Percentiles rank a stretch among this genome's conserved stretches.
phyloP scores from a whole-genome alignment of 2,888 invertebrate species.

The Bombyx huttoni region DNA sequence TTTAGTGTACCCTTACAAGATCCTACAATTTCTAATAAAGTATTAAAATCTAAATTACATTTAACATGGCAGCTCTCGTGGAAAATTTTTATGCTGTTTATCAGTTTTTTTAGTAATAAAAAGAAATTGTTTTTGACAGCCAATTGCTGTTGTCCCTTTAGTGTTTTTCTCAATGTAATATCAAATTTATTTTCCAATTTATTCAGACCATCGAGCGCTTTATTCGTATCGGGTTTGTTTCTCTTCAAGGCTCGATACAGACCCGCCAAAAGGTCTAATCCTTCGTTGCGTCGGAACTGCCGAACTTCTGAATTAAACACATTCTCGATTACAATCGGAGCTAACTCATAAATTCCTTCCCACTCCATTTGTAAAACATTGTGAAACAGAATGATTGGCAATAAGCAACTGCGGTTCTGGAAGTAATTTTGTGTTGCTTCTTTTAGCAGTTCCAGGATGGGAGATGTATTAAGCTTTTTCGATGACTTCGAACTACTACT shows the following conservation, averaged over 20 bases:
- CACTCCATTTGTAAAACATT: conserved; percentile 76
- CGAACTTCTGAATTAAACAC: conserved; percentile 74
- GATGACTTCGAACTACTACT: conserved; percentile 27
- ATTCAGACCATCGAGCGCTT: conserved; percentile 33
- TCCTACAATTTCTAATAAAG: conserved; percentile 27
- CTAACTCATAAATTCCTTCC: conserved; percentile 75
- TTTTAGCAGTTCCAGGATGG: conserved; percentile 60
- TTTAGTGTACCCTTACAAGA: conserved; percentile 34
- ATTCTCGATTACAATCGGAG: conserved; percentile 70
- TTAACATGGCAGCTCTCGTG: conserved; percentile 47
- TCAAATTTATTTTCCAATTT: conserved; percentile 62
- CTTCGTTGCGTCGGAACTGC: conserved; percentile 78
- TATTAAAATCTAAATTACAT: conserved; percentile 38
- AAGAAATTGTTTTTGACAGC: conserved; percentile 73
- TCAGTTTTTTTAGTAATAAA: conserved; percentile 62
- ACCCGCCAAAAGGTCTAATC: conserved; percentile 75
- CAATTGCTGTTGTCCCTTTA: conserved; percentile 42
- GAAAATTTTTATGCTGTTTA: conserved; percentile 62
- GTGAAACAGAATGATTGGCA: conserved; percentile 78
- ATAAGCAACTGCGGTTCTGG: conserved; percentile 74
- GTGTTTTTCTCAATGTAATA: conserved; percentile 38
- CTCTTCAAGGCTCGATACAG: conserved; percentile 76
- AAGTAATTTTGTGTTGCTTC: conserved; percentile 74
- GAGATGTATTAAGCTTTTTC: conserved; percentile 40
- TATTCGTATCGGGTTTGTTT: conserved; percentile 40